Evolutionary conservation across 2,888 invertebrate species (phyloP).

Genomic region (Strigamia crassipes): DNA sequence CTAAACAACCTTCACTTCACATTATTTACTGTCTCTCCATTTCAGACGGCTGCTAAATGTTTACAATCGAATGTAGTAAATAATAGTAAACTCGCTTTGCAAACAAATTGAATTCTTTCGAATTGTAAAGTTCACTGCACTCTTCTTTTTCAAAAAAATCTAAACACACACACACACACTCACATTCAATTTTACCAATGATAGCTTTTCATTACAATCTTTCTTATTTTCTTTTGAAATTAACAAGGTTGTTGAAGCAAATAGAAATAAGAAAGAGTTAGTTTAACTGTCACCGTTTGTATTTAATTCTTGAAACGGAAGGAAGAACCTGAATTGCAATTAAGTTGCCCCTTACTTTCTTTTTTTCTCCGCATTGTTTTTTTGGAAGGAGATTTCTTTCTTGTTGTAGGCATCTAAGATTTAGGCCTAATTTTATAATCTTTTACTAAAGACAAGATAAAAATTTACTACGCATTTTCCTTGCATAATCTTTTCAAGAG

Average conservation of each 20-base stretch:
- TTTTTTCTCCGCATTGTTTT: neutral
- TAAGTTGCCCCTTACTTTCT: neutral
- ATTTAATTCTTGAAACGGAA: conserved; percentile 14
- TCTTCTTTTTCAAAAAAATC: neutral
- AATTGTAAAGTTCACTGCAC: neutral
- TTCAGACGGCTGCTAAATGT: neutral
- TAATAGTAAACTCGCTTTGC: neutral
- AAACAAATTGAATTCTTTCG: neutral
- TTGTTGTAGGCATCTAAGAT: neutral
- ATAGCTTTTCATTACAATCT: neutral
- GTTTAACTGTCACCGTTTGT: neutral
- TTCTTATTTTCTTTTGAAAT: neutral
- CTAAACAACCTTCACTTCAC: neutral
- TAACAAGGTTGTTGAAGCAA: neutral
- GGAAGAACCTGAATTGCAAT: neutral
- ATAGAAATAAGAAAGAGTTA: neutral
- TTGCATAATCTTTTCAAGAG: neutral
- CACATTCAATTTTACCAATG: neutral
- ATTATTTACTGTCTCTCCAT: conserved; percentile 5
- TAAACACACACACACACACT: neutral
- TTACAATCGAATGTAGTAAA: neutral
- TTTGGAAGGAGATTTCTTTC: too few relatives aligned
- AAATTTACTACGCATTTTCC: neutral
- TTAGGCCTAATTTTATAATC: neutral
- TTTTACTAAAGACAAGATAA: neutral